phyloP scores from a whole-genome alignment of 2,113 vertebrate species.

The Candoia aspera region DNA sequence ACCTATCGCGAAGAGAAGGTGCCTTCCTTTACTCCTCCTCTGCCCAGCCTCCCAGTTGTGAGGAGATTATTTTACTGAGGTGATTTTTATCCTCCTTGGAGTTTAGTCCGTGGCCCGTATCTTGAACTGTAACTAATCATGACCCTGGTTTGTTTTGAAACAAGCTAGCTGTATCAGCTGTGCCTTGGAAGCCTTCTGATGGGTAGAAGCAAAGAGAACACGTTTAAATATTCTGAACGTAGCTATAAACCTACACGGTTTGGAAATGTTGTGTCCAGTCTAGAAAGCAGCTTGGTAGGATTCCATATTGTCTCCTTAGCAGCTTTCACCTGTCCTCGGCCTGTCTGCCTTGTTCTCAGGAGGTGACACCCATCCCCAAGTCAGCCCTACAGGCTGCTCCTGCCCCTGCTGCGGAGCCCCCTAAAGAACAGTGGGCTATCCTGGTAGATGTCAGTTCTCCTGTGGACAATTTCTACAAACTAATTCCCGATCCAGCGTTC shows the following conservation, averaged over 20 bases:
- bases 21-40: not conserved
- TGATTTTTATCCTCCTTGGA: not conserved
- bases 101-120: not conserved
- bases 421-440: conserved; percentile 85
- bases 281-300: not conserved
- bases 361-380: conserved; percentile 11
- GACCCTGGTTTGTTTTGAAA: not conserved
- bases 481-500: conserved; percentile 89
- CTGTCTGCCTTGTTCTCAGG: conserved; percentile 25
- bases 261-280: not conserved
- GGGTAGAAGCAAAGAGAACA: not conserved
- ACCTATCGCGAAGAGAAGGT: not conserved
- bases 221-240: not conserved
- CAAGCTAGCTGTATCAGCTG: not conserved
- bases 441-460: conserved; percentile 82
- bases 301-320: not conserved
- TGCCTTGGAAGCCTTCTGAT: not conserved
- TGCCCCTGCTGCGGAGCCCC: conserved; percentile 25
- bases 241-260: not conserved
- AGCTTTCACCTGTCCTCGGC: not conserved
- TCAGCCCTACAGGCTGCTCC: not conserved
- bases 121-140: not conserved
- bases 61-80: not conserved
- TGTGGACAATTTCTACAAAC: conserved; percentile 88
- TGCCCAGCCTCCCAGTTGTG: no score